phyloP scores from a whole-genome alignment of 2,888 invertebrate genomes.

The Agonopterix alstromeriana region DNA sequence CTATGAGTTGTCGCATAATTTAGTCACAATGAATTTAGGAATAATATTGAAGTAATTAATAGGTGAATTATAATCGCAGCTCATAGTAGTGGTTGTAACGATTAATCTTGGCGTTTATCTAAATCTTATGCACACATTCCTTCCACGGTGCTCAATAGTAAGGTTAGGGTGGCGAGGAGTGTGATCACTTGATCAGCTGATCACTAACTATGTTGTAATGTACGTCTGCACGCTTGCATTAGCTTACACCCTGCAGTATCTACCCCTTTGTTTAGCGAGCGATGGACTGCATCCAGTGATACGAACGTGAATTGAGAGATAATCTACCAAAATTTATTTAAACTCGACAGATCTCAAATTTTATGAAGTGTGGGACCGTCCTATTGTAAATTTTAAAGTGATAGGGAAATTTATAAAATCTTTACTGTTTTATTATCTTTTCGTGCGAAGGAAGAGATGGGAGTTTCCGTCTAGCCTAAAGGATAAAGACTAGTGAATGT shows the following conservation, averaged over 20 bases:
- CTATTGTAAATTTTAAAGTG: slow-evolving; percentile 63
- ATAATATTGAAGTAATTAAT: slow-evolving; percentile 1
- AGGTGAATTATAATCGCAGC: slow-evolving; percentile 3
- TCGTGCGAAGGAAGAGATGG: slow-evolving; percentile 34
- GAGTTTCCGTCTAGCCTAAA: slow-evolving; percentile 54
- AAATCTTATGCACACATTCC: slow-evolving; percentile 78
- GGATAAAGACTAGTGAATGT: slow-evolving; percentile 48
- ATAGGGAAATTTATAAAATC: slow-evolving; percentile 49
- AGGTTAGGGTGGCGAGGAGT: slow-evolving; percentile 35
- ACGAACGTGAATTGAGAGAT: slow-evolving; percentile 51
- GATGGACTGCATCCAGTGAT: slow-evolving; percentile 48
- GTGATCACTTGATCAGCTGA: slow-evolving; percentile 3
- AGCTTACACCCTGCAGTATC: slow-evolving; percentile 12
- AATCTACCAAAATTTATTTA: slow-evolving; percentile 47
- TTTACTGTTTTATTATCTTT: slow-evolving; percentile 19
- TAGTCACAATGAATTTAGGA: not conserved
- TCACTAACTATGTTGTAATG: slow-evolving; percentile 3
- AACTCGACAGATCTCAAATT: slow-evolving; percentile 63
- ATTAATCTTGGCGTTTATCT: slow-evolving; percentile 33
- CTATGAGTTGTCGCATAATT: slow-evolving; percentile 18
- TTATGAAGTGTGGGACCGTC: slow-evolving; percentile 72
- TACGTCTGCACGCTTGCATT: slow-evolving; percentile 20
- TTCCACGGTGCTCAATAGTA: slow-evolving; percentile 81
- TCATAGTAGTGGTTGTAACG: slow-evolving; percentile 14
- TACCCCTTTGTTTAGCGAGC: slow-evolving; percentile 14